Evolutionary conservation across 1,140 invertebrate species (phyloP).

Genomic region (Ostrea denselamellosa): DNA sequence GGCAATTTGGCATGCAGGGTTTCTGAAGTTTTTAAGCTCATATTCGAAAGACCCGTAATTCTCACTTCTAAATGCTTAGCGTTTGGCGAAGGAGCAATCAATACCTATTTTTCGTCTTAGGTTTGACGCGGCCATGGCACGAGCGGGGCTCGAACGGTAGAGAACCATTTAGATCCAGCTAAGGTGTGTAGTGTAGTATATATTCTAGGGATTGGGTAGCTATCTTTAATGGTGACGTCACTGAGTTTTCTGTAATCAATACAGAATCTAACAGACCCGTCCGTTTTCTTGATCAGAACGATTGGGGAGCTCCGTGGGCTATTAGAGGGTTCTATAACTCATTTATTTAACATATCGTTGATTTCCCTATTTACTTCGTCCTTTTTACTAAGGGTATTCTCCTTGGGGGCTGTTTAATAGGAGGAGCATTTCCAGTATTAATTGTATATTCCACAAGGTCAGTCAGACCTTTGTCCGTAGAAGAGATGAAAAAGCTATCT

Average conservation of each 20-base stretch:
- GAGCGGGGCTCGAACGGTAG: not conserved
- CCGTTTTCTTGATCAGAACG: conserved; percentile 78
- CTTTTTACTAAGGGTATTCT: conserved; percentile 43
- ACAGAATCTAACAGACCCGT: conserved; percentile 79
- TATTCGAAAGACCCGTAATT: no score
- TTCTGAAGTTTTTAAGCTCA: conserved; percentile 45
- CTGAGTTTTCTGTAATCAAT: conserved; percentile 78
- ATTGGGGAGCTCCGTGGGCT: conserved; percentile 80
- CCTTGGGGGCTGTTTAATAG: conserved; percentile 47
- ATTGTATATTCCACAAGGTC: conserved; percentile 50
- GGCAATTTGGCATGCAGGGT: conserved; percentile 54
- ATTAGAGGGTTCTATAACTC: conserved; percentile 65
- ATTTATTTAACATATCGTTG: conserved; percentile 70
- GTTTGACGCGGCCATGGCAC: no score
- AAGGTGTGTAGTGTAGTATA: conserved; percentile 24
- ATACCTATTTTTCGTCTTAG: no score
- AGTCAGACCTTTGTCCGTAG: conserved; percentile 48
- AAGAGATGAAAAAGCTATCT: conserved; percentile 39
- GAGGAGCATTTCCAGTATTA: conserved; percentile 38
- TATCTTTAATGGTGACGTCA: conserved; percentile 50
- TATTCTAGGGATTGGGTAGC: conserved; percentile 58
- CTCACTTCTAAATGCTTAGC: no score
- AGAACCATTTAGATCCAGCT: conserved; percentile 21
- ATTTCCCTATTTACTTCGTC: conserved; percentile 57
- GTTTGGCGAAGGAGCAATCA: no score